Evolutionary conservation across 1,140 invertebrate genomes (phyloP).

Genomic region (Drosophila suzukii): DNA sequence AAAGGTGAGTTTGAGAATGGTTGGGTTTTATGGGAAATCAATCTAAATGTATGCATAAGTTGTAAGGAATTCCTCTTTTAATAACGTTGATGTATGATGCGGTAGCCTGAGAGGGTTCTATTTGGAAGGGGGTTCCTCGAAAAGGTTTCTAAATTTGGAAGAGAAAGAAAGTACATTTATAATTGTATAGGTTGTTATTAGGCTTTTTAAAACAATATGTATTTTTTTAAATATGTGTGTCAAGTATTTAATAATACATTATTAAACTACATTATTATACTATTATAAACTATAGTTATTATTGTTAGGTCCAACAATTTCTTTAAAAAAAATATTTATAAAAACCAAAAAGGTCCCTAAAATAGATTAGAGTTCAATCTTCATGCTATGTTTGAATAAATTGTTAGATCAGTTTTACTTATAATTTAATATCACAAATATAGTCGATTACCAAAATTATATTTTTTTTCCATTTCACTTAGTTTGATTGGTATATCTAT

Average conservation of each 20-base stretch:
- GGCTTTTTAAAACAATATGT: neutral
- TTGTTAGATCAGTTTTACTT: too few relatives aligned
- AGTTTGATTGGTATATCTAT: neutral
- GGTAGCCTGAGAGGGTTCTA: neutral
- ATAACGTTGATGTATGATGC: constrained; percentile 42
- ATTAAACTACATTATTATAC: too few relatives aligned
- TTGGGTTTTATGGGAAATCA: constrained; percentile 71
- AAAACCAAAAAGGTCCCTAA: too few relatives aligned
- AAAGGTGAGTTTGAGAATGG: constrained; percentile 21
- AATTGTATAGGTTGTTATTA: neutral
- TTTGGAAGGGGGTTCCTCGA: neutral
- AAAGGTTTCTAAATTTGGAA: neutral
- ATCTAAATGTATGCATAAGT: constrained; percentile 63
- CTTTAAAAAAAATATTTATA: too few relatives aligned
- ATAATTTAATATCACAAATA: neutral
- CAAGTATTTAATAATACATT: too few relatives aligned
- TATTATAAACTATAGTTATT: too few relatives aligned
- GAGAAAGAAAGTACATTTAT: neutral
- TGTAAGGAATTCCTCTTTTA: constrained; percentile 40
- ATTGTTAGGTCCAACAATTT: too few relatives aligned
- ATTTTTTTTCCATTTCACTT: neutral
- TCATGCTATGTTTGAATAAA: too few relatives aligned
- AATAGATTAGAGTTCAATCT: too few relatives aligned
- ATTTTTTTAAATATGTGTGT: too few relatives aligned
- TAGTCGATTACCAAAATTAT: neutral